These are phyloP conservation scores for Schizaphis graminum DNA, from an alignment of 2,888 invertebrate genomes.

Conservation along the genomic window DNA sequence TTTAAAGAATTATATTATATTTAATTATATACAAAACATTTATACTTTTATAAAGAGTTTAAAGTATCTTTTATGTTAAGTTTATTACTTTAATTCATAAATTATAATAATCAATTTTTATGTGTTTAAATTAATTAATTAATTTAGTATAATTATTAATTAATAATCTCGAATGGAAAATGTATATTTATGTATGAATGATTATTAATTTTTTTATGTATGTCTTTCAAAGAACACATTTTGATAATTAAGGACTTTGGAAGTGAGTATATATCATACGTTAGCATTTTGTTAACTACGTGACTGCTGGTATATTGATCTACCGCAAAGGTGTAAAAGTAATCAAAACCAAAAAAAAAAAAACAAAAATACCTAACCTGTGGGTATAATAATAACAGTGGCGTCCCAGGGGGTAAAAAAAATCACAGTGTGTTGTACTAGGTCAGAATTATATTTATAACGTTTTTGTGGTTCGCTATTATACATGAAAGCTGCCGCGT, in stretches of 20 bases:
- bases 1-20: background rate
- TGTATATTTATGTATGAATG: background rate
- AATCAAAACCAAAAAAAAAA: background rate
- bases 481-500: background rate
- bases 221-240: background rate
- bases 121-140: background rate
- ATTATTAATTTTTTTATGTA: no score
- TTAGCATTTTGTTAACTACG: background rate
- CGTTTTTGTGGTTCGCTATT: background rate
- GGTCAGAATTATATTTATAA: slow-evolving; percentile 13
- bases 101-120: background rate
- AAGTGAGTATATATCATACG: background rate
- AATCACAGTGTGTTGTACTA: slow-evolving; percentile 24
- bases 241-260: background rate
- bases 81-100: background rate
- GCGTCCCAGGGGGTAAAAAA: background rate
- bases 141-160: background rate
- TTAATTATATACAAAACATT: background rate
- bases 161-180: background rate
- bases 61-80: background rate
- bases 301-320: background rate
- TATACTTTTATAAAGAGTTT: background rate
- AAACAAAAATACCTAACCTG: background rate
- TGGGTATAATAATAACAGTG: background rate
- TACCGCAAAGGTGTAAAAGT: background rate